Base-by-base conservation (phyloP, 1,140 invertebrate species). In the Kradibia gibbosae region DNA sequence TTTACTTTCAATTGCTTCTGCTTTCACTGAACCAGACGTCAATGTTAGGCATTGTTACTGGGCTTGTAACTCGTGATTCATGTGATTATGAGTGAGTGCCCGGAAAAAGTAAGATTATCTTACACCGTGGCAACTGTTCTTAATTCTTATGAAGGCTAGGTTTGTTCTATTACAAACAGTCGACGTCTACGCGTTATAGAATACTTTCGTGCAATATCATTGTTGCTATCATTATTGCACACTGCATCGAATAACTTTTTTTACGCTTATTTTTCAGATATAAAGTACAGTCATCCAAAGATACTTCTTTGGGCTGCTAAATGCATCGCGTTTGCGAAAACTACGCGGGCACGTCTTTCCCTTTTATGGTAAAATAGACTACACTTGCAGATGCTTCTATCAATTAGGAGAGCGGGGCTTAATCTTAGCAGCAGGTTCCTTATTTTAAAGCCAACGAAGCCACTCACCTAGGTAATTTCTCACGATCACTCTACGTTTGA, bases 101-200 rank as follows among this genome's bases (percentile, higher is more conserved):
- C 65, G 77, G 62, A 71, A 71, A 55, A 67, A 78, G 77, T 62
- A 71, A 75, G 62, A 53, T 71, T 78, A 78, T 45, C 50, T 78
- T 55, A 55, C 65, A 42, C n/a, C 36, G 74, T 65, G 25, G 62
- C 75, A 78, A n/a, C 62, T 50, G 45, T 28, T 50, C n/a, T n/a
- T n/a, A n/a, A n/a, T n/a, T n/a, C 20, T 48, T 42, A 70, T 20
- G 71, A 25, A 45, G 36, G 34, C 28, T 50, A 50, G 31, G 62
- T 53, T 78, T 34, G 62, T 78, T 78, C 60, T 67, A 34, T 73
- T 73, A 0, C 28, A 25, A 28, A 50, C 28, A 28, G 53, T 53
- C n/a, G n/a, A 75, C 53, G 34, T 36, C 4, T 75, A 57, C 10
- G 42, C 36, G 42, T 39, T n/a, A 15, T 53, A 53, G n/a, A 53